Evolutionary conservation across 1,140 invertebrate species (phyloP).

Genomic region (Apocrypta bakeri): DNA sequence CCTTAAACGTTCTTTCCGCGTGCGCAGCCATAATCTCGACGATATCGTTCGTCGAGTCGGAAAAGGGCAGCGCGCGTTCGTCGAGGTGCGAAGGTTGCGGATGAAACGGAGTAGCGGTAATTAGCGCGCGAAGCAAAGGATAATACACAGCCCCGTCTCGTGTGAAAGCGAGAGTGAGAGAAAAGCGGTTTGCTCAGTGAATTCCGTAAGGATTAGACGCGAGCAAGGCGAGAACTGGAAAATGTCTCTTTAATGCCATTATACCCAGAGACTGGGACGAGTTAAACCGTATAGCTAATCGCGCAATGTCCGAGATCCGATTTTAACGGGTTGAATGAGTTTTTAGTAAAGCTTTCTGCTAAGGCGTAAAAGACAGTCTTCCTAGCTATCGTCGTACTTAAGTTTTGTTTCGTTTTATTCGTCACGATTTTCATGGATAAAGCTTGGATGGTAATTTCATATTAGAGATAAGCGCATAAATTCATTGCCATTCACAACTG

Average conservation of each 20-base stretch:
- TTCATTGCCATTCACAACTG: too few relatives aligned
- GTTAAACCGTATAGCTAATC: slow-evolving; percentile 63
- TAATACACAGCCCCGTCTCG: slow-evolving; percentile 51
- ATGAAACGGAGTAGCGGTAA: slow-evolving; percentile 68
- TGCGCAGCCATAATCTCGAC: not conserved
- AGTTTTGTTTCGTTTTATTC: too few relatives aligned
- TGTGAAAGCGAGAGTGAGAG: slow-evolving; percentile 58
- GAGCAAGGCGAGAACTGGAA: slow-evolving; percentile 71
- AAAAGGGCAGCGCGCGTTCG: slow-evolving; percentile 27
- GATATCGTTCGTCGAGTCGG: not conserved
- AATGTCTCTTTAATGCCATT: slow-evolving; percentile 74
- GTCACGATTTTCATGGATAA: too few relatives aligned
- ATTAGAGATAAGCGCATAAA: too few relatives aligned
- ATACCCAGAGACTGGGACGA: slow-evolving; percentile 58
- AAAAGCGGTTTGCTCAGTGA: slow-evolving; percentile 70
- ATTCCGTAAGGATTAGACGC: slow-evolving; percentile 70
- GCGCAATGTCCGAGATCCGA: slow-evolving; percentile 41
- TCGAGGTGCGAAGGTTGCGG: slow-evolving; percentile 43
- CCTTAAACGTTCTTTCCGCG: not conserved
- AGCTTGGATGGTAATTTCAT: too few relatives aligned
- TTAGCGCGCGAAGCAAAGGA: slow-evolving; percentile 62
- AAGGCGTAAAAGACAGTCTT: not conserved
- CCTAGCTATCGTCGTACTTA: too few relatives aligned
- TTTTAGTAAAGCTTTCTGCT: not conserved
- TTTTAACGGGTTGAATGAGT: slow-evolving; percentile 15